Evolutionary conservation across 2,797 vertebrate species (phyloP).

Genomic region (Cyprinella venusta): DNA sequence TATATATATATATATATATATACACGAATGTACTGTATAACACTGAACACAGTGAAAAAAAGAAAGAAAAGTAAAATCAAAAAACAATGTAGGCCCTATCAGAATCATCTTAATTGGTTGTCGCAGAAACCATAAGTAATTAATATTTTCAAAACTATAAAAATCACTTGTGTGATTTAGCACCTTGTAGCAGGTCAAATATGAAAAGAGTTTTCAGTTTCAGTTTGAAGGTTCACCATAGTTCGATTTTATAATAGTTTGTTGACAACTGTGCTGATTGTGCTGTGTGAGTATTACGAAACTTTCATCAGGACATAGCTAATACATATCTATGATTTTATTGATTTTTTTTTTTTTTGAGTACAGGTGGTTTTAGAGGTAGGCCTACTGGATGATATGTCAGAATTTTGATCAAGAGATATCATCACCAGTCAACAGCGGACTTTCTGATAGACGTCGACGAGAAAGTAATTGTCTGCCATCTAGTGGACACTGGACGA

Average conservation of each 20-base stretch:
- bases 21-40: background rate
- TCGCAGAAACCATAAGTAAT: background rate
- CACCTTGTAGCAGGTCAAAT: background rate
- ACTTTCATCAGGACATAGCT: background rate
- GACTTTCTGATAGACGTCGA: background rate
- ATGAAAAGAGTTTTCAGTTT: background rate
- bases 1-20: background rate
- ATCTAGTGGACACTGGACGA: constrained; percentile 30
- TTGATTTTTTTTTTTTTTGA: background rate
- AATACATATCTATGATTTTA: background rate
- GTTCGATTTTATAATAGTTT: background rate
- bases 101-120: no score
- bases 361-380: background rate
- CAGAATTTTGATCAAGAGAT: background rate
- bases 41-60: background rate
- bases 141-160: background rate
- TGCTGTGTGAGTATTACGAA: no score
- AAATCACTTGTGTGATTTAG: background rate
- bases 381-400: background rate
- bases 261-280: background rate
- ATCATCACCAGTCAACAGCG: background rate
- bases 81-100: background rate
- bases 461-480: background rate
- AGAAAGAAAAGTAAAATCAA: no score
- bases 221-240: background rate